Evolutionary conservation across 1,140 invertebrate genomes (phyloP), one percentile per base, ranked within the genome.

Genomic region (Theocolax elegans): DNA sequence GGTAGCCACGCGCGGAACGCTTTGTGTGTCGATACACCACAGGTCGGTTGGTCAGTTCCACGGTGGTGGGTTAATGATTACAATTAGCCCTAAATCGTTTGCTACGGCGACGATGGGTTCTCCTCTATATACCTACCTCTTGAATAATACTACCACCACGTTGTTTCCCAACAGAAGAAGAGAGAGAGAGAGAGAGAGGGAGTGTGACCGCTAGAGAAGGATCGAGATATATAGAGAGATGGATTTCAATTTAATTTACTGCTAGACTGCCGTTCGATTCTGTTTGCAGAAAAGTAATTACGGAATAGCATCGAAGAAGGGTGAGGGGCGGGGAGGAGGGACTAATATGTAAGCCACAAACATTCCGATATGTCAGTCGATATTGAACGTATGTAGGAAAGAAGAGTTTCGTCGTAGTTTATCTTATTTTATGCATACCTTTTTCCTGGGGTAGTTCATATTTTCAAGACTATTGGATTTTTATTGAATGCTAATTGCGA

Each of bases 251-350:
- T 74, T 72, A 74, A 74, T 74, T 74, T 74, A 63, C 73, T 67
- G 62, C 63, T 54, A 74, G 65, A 72, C 62, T 54, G 48, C 38
- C 62, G 62, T 64, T 74, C 69, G 72, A 68, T 72, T 72, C 54
- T 54, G 65, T 66, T 72, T 63, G 73, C 62, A 48, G 70, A 74
- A 72, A 74, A 74, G 73, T 74, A 74, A 74, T 74, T 74, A 74
- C 73, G 48, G 66, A 58, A 54, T 69, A 53, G 66, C 62, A 19
- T 17, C 15, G 21, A 27, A 35, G 31, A 59, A 35, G 63, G 29
- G 63, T 58, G 46, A 19, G 35, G 17, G 3, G 23, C 2, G 25
- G 23, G 7, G 42, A 6, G 6, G 42, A n/a, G n/a, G 19, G 51
- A 44, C 63, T 67, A 67, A 74, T 69, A 65, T 72, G 46, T 71